Evolutionary conservation across 1,140 invertebrate species (phyloP).

Genomic region (Dendrolimus kikuchii): DNA sequence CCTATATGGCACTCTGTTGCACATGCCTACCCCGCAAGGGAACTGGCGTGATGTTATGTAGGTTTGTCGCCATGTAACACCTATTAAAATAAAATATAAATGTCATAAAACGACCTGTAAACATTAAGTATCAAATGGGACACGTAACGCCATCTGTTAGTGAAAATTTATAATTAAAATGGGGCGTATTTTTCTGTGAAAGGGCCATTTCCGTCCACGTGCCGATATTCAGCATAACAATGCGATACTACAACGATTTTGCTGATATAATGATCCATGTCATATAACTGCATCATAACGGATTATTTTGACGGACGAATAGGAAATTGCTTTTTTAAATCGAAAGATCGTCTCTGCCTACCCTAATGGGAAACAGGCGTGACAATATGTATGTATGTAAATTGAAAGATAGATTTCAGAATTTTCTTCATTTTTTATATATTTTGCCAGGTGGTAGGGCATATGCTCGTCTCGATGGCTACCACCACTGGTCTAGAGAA

Average conservation of each 20-base stretch:
- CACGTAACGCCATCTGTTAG: slow-evolving; percentile 40
- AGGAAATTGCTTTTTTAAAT: slow-evolving; percentile 54
- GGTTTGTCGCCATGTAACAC: slow-evolving; percentile 4
- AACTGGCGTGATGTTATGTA: too few species aligned
- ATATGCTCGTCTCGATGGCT: too few species aligned
- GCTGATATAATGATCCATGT: slow-evolving; percentile 37
- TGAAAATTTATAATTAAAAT: not conserved
- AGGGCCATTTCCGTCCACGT: slow-evolving; percentile 60
- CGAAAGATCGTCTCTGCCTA: not conserved
- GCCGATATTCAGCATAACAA: slow-evolving; percentile 32
- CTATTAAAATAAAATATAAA: not conserved
- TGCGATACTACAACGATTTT: slow-evolving; percentile 30
- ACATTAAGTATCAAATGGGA: not conserved
- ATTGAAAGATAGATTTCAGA: too few species aligned
- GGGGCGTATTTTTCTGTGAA: slow-evolving; percentile 9
- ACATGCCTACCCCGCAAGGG: too few species aligned
- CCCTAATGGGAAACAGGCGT: not conserved
- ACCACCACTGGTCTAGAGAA: too few species aligned
- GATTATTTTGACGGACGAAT: slow-evolving; percentile 42
- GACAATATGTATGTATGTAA: too few species aligned
- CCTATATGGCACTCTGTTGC: too few species aligned
- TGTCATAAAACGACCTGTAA: too few species aligned
- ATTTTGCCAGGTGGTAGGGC: too few species aligned
- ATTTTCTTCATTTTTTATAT: too few species aligned
- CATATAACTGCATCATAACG: slow-evolving; percentile 52